phyloP scores from a whole-genome alignment of 2,797 vertebrate species.

The Orientallactaga sibirica region DNA sequence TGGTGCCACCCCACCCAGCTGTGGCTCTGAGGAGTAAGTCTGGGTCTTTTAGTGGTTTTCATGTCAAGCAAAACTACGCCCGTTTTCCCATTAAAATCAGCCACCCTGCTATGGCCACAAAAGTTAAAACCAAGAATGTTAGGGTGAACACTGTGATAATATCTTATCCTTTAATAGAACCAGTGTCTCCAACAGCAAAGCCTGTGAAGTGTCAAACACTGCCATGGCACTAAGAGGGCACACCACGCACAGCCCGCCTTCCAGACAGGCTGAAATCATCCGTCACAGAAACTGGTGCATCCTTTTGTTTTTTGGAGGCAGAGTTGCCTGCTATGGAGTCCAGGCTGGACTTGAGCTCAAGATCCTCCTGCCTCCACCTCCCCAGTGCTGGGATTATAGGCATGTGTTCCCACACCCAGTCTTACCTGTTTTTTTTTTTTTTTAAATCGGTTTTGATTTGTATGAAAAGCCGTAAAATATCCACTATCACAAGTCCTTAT shows the following conservation, averaged over 20 bases:
- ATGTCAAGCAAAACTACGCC: background rate
- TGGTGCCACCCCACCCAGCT: rapidly evolving
- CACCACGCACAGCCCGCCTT: background rate
- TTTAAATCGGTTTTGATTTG: background rate
- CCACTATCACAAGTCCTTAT: constrained; percentile 42
- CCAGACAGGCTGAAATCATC: background rate
- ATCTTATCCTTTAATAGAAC: constrained; percentile 52
- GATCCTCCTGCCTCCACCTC: background rate
- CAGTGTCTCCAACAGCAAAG: background rate
- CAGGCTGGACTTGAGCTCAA: background rate
- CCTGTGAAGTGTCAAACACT: background rate
- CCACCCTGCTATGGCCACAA: rapidly evolving
- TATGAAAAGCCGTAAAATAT: constrained; percentile 57
- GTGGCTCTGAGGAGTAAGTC: background rate
- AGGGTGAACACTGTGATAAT: rapidly evolving
- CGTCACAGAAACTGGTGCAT: background rate
- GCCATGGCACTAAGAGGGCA: background rate
- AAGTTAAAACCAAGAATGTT: background rate
- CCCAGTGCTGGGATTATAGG: background rate
- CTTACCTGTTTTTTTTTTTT: background rate
- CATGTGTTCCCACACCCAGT: background rate
- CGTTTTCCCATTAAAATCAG: background rate
- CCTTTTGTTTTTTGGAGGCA: background rate
- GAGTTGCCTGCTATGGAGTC: background rate
- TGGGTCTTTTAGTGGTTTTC: background rate